Evolutionary conservation across 2,113 vertebrate genomes (phyloP).

Genomic region (Gambusia affinis): DNA sequence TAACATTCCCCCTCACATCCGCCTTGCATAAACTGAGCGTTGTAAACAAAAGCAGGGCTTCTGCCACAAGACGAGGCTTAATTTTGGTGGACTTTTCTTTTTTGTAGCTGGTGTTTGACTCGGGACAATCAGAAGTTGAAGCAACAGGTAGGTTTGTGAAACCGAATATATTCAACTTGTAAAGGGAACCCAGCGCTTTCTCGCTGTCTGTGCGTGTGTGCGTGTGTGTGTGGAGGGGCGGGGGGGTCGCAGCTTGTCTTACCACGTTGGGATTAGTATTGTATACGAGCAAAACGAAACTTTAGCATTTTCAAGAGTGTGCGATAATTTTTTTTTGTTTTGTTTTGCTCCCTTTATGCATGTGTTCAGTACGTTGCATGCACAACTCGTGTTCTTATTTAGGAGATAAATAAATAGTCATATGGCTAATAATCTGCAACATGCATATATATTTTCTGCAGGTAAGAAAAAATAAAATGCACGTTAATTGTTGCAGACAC

Average conservation of each 20-base stretch:
- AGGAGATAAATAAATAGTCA: not conserved
- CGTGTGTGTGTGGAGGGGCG: too few relatives aligned
- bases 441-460: not conserved
- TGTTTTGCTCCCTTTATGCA: not conserved
- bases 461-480: not conserved
- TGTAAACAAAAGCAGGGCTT: constrained; percentile 66
- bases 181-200: not conserved
- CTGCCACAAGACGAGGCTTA: constrained; percentile 16
- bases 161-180: not conserved
- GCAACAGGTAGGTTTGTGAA: constrained; percentile 51
- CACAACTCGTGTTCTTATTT: not conserved
- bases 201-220: not conserved
- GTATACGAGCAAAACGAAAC: not conserved
- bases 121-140: constrained; percentile 62
- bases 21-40: constrained; percentile 52
- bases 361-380: not conserved
- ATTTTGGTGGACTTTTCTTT: constrained; percentile 43
- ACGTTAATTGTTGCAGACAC: not conserved
- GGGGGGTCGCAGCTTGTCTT: not conserved
- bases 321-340: not conserved
- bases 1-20: constrained; percentile 76
- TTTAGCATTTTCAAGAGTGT: not conserved
- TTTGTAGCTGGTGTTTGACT: constrained; percentile 5
- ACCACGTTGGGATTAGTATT: constrained; percentile 6
- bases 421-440: not conserved